Percentiles rank a stretch among this genome's conserved stretches.
These are phyloP conservation scores for Dromaius novaehollandiae DNA, from an alignment of 2,113 vertebrate genomes.

Conservation along the genomic window DNA sequence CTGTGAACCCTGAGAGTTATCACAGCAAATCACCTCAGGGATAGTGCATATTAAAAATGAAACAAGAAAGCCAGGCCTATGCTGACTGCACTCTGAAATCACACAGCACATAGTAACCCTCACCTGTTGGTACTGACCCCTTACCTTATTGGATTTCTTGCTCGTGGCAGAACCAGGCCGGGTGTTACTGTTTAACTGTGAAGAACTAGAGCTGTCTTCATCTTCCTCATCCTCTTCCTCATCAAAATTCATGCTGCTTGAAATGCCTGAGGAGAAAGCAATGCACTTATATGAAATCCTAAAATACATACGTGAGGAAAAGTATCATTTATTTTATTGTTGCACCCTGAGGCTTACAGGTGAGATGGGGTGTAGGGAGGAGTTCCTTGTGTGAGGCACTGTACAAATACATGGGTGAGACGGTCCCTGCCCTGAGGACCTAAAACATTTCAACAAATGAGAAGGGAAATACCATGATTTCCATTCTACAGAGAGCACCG, in stretches of 20 bases:
- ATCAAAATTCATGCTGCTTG: constrained; percentile 98
- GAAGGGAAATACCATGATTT: neutral
- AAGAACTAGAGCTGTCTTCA: constrained; percentile 96
- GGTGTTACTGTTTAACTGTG: constrained; percentile 95
- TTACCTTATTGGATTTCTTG: constrained; percentile 93
- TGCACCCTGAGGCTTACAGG: neutral
- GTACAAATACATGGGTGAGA: neutral
- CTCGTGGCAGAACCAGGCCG: constrained; percentile 94
- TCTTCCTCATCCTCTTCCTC: constrained; percentile 97
- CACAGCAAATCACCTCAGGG: neutral
- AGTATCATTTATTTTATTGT: neutral
- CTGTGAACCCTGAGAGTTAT: neutral
- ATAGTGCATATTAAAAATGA: neutral
- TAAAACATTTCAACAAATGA: neutral
- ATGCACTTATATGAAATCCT: neutral
- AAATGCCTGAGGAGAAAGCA: constrained; percentile 84
- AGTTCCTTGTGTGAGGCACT: neutral
- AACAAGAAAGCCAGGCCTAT: neutral
- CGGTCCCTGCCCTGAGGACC: neutral
- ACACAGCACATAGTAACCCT: fast-evolving
- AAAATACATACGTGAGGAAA: neutral
- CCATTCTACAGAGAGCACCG: neutral
- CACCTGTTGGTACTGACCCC: neutral
- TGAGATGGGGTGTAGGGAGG: neutral
- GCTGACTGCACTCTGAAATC: neutral